Evolutionary conservation across 2,888 invertebrate species (phyloP).

Genomic region (Ernsta delagoae): DNA sequence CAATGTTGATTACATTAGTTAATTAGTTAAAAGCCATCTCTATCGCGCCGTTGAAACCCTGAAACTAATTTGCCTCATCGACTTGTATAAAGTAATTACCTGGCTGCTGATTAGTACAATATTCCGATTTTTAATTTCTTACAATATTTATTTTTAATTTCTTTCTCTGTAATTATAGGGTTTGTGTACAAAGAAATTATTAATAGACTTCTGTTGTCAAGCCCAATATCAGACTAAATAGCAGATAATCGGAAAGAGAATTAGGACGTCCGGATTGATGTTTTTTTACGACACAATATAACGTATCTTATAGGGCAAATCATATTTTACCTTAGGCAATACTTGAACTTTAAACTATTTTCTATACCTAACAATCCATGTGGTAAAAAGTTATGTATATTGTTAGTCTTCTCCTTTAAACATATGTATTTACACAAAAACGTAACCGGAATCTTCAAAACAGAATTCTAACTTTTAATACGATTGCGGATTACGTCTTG

Average conservation of each 20-base stretch:
- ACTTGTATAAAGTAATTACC: constrained; percentile 29
- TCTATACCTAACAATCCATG: too few species aligned
- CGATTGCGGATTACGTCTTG: neutral
- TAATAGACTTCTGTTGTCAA: neutral
- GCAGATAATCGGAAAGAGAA: too few species aligned
- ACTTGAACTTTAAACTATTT: too few species aligned
- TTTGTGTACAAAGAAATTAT: neutral
- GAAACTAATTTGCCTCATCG: constrained; percentile 34
- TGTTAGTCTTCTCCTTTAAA: neutral
- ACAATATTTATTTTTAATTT: neutral
- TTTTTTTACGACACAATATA: too few species aligned
- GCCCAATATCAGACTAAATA: neutral
- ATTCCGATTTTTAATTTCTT: too few species aligned
- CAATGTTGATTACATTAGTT: constrained; percentile 28
- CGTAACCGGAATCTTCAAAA: neutral
- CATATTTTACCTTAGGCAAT: too few species aligned
- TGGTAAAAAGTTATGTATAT: too few species aligned
- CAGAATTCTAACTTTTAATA: neutral
- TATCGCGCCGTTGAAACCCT: constrained; percentile 21
- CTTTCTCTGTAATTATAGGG: neutral
- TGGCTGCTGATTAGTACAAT: constrained; percentile 20
- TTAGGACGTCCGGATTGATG: too few species aligned
- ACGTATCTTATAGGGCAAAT: too few species aligned
- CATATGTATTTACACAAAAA: neutral
- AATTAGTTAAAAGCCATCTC: constrained; percentile 35